These are phyloP conservation scores for Anarrhichthys ocellatus DNA, from an alignment of 2,113 vertebrate species.

Conservation along the genomic window DNA sequence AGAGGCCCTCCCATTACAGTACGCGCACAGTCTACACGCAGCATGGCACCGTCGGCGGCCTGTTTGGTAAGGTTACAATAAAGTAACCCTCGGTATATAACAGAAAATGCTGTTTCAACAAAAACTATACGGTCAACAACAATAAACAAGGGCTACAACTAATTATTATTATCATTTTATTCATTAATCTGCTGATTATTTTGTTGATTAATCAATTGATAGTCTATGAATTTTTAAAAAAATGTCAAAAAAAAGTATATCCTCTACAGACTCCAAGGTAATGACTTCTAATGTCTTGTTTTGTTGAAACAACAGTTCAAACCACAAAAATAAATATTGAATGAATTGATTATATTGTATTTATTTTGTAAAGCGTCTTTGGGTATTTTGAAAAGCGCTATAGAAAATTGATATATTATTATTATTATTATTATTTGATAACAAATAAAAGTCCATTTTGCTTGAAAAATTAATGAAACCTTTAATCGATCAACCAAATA, in stretches of 20 bases:
- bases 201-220: not conserved
- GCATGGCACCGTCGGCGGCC: too few species aligned
- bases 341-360: not conserved
- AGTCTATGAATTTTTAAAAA: not conserved
- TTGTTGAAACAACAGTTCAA: not conserved
- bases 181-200: not conserved
- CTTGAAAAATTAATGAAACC: not conserved
- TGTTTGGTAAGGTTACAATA: too few species aligned
- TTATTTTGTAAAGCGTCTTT: not conserved
- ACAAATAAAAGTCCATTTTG: not conserved
- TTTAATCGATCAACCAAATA: not conserved
- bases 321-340: not conserved
- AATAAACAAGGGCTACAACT: not conserved
- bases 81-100: not conserved
- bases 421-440: not conserved
- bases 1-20: too few species aligned
- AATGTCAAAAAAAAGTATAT: not conserved
- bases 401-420: too few species aligned
- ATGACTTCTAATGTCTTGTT: not conserved
- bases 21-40: too few species aligned
- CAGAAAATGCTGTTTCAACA: not conserved
- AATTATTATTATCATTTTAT: not conserved
- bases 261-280: not conserved
- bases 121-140: not conserved
- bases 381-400: too few species aligned